Evolutionary conservation across 2,888 invertebrate species (phyloP).

Genomic region (Megamerina dolium): DNA sequence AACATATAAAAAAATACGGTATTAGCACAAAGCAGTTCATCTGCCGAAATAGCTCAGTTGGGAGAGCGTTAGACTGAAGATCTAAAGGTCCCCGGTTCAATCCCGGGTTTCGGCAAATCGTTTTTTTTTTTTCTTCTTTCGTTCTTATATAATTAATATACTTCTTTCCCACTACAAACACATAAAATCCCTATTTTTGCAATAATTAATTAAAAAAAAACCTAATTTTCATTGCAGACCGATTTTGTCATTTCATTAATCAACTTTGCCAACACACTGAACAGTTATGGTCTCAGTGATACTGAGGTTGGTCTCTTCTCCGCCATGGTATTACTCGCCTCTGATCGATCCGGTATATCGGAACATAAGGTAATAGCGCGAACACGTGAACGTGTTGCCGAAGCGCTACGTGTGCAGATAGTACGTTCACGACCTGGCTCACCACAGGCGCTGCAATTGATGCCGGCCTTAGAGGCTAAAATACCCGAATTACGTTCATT

Average conservation of each 20-base stretch:
- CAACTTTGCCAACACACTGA: slow-evolving; percentile 71
- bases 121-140: no score
- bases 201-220: no score
- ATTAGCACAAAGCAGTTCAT: no score
- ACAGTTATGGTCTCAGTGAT: slow-evolving; percentile 72
- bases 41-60: slow-evolving; percentile 76
- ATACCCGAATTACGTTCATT: slow-evolving; percentile 75
- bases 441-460: slow-evolving; percentile 48
- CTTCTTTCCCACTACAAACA: no score
- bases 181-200: no score
- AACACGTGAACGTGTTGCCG: slow-evolving; percentile 74
- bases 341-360: slow-evolving; percentile 73
- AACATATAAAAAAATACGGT: no score
- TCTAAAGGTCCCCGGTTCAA: slow-evolving; percentile 71
- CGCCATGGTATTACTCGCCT: slow-evolving; percentile 75
- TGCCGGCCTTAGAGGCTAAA: slow-evolving; percentile 53
- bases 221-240: no score
- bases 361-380: slow-evolving; percentile 73
- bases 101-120: slow-evolving; percentile 69
- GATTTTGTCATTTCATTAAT: slow-evolving; percentile 78
- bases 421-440: slow-evolving; percentile 47
- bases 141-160: no score
- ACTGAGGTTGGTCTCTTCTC: slow-evolving; percentile 86
- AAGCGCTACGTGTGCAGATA: slow-evolving; percentile 80
- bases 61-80: slow-evolving; percentile 75